These are phyloP conservation scores for Magallana angulata DNA, from an alignment of 1,140 invertebrate species.

Conservation along the genomic window DNA sequence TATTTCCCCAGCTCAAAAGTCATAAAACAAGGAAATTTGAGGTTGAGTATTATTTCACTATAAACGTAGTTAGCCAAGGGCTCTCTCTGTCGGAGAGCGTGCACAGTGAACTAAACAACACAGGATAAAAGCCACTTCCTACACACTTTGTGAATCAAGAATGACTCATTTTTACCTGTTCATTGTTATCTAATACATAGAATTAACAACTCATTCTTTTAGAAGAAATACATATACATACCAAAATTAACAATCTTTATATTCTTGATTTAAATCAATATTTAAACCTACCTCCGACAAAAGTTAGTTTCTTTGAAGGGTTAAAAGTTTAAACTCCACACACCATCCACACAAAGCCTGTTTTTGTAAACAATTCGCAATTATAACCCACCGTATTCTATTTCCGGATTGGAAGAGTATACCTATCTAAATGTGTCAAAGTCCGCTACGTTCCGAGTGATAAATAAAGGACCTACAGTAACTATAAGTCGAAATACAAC, in stretches of 20 bases:
- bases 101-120: neutral
- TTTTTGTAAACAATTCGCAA: neutral
- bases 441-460: neutral
- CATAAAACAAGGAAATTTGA: neutral
- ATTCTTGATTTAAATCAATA: neutral
- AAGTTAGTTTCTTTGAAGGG: neutral
- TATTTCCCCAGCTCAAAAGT: neutral
- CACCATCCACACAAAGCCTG: neutral
- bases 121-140: slow-evolving; percentile 17
- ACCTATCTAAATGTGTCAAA: neutral
- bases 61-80: neutral
- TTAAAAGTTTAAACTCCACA: slow-evolving; percentile 11
- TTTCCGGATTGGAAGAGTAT: neutral
- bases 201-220: neutral
- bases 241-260: neutral
- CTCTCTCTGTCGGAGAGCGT: neutral
- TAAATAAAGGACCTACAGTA: neutral
- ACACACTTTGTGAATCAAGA: neutral
- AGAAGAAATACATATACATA: neutral
- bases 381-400: neutral
- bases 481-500: neutral
- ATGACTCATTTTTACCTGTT: slow-evolving; percentile 28
- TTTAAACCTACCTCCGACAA: neutral
- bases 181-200: neutral
- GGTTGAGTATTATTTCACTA: neutral